A percentile compares a stretch with the other conserved stretches of the same genome.
Conservation (phyloP, 2,888 invertebrate genomes). For the Boloria selene region DNA sequence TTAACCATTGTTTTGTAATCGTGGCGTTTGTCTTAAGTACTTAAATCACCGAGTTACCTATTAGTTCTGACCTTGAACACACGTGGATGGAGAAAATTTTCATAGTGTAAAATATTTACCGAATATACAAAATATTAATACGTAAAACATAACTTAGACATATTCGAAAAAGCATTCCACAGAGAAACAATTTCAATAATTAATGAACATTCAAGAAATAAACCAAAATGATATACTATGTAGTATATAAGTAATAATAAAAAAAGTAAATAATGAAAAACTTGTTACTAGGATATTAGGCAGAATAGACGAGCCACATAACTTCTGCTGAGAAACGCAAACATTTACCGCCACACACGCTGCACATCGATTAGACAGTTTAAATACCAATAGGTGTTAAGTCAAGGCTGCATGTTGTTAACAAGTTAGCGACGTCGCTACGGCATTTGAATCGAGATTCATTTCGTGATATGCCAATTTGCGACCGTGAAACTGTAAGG, state of each 20-base stretch:
- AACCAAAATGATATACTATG: too few relatives aligned
- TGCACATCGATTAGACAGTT: constrained; percentile 38
- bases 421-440: constrained; percentile 47
- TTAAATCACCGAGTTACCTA: constrained; percentile 31
- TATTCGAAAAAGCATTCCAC: background rate
- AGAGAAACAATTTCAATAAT: too few relatives aligned
- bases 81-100: constrained; percentile 1
- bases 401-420: constrained; percentile 52
- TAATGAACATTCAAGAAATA: too few relatives aligned
- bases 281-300: constrained; percentile 3
- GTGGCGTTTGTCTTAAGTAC: constrained; percentile 31
- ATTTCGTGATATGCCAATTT: constrained; percentile 66
- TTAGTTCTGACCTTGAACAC: constrained; percentile 34
- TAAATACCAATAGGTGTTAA: constrained; percentile 59
- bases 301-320: constrained; percentile 10
- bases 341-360: constrained; percentile 36
- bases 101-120: background rate
- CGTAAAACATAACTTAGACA: background rate
- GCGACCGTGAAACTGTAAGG: constrained; percentile 44
- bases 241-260: background rate
- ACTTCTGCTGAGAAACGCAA: constrained; percentile 33
- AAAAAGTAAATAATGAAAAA: background rate
- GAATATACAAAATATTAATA: background rate
- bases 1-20: constrained; percentile 42
- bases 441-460: constrained; percentile 53